Evolutionary conservation across 2,888 invertebrate genomes (phyloP).

Genomic region (Rhamnusium bicolor): DNA sequence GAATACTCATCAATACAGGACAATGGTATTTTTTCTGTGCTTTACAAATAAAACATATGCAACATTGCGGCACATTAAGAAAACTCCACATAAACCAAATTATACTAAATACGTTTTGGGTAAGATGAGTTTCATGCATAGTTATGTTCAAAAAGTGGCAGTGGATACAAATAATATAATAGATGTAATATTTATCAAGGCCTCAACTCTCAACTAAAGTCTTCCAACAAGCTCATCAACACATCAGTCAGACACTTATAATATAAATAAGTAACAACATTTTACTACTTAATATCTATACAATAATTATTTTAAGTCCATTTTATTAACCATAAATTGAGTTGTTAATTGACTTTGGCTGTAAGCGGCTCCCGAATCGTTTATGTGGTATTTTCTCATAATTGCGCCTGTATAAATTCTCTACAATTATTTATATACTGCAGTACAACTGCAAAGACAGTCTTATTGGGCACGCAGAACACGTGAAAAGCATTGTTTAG

Average conservation of each 20-base stretch:
- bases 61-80: conserved; percentile 54
- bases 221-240: conserved; percentile 27
- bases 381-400: conserved; percentile 51
- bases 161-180: conserved; percentile 54
- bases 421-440: conserved; percentile 63
- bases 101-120: conserved; percentile 13
- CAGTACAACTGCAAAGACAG: conserved; percentile 64
- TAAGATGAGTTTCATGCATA: conserved; percentile 35
- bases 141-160: conserved; percentile 52
- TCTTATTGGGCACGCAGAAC: conserved; percentile 66
- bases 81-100: conserved; percentile 52
- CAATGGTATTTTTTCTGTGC: conserved; percentile 58
- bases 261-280: conserved; percentile 51
- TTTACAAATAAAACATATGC: conserved; percentile 59
- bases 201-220: conserved; percentile 40
- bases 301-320: conserved; percentile 37
- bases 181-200: conserved; percentile 29
- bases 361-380: conserved; percentile 45
- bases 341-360: conserved; percentile 52
- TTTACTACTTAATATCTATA: conserved; percentile 49
- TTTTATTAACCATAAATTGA: conserved; percentile 40
- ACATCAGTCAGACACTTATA: conserved; percentile 46
- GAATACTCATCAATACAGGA: conserved; percentile 66
- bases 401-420: conserved; percentile 61
- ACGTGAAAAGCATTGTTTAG: conserved; percentile 60